phyloP scores from a whole-genome alignment of 1,140 invertebrate species.

The Listronotus oregonensis region DNA sequence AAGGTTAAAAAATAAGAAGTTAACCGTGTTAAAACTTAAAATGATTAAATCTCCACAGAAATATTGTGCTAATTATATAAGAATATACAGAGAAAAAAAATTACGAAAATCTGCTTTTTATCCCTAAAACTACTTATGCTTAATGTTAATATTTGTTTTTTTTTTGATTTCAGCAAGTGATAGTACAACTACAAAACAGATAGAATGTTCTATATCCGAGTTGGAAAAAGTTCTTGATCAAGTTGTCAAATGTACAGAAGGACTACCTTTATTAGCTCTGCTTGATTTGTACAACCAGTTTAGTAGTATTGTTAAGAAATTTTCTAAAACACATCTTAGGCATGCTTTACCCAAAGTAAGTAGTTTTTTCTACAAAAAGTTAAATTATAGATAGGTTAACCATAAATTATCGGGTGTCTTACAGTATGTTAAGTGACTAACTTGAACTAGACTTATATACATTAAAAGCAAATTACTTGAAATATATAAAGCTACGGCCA shows the following conservation, averaged over 20 bases:
- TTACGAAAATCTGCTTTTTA: too few species aligned
- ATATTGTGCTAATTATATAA: too few species aligned
- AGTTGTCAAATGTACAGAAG: slow-evolving; percentile 61
- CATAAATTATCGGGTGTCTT: too few species aligned
- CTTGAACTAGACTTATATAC: too few species aligned
- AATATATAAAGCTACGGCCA: too few species aligned
- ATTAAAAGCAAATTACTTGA: neutral
- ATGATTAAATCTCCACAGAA: too few species aligned
- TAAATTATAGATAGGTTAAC: too few species aligned
- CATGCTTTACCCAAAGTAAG: slow-evolving; percentile 65
- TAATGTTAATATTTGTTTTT: slow-evolving; percentile 7
- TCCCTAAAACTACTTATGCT: neutral
- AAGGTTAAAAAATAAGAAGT: too few species aligned
- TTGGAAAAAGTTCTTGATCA: slow-evolving; percentile 64
- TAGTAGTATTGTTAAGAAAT: slow-evolving; percentile 61
- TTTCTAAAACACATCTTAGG: slow-evolving; percentile 60
- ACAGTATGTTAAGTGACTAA: too few species aligned
- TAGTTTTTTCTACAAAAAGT: too few species aligned
- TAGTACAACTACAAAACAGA: slow-evolving; percentile 52
- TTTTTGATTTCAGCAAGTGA: slow-evolving; percentile 32
- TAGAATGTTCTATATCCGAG: slow-evolving; percentile 64
- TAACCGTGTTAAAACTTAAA: too few species aligned
- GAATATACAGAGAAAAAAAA: too few species aligned
- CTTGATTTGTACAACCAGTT: slow-evolving; percentile 68
- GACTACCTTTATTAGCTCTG: slow-evolving; percentile 63